Percentiles rank a stretch among this genome's conserved stretches.
Evolutionary conservation across 2,113 vertebrate species (phyloP).

Genomic region (Notothenia rossii): DNA sequence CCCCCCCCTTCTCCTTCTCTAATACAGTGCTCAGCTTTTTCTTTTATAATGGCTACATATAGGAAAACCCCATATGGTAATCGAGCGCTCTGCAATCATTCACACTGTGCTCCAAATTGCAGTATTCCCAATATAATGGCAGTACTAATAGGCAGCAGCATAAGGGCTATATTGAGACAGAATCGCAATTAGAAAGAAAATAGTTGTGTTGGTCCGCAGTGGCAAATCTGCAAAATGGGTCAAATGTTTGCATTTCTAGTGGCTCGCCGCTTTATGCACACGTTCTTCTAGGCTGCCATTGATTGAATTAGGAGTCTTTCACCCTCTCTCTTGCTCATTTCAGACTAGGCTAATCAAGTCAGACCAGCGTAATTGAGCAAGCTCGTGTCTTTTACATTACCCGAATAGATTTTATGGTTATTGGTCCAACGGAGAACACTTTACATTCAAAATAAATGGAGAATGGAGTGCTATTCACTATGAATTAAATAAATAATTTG

Average conservation of each 20-base stretch:
- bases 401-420: conserved; percentile 36
- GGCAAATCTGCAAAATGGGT: conserved; percentile 27
- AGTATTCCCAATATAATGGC: conserved; percentile 36
- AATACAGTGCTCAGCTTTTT: conserved; percentile 40
- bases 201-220: neutral
- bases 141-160: conserved; percentile 23
- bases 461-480: conserved; percentile 2
- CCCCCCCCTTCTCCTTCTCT: conserved; percentile 38
- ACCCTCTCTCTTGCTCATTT: conserved; percentile 28
- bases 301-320: conserved; percentile 29
- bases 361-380: conserved; percentile 28
- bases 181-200: conserved; percentile 23
- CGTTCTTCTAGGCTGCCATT: conserved; percentile 17
- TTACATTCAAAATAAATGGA: conserved; percentile 12
- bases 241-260: conserved; percentile 22
- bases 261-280: neutral
- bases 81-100: conserved; percentile 21
- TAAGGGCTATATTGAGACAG: conserved; percentile 23
- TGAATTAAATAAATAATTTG: conserved; percentile 12
- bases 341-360: conserved; percentile 33
- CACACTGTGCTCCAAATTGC: conserved; percentile 41
- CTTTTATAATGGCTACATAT: conserved; percentile 52
- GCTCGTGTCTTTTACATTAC: neutral
- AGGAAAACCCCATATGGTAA: conserved; percentile 46
- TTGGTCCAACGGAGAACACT: conserved; percentile 26